Evolutionary conservation across 1,140 invertebrate genomes (phyloP).

Genomic region (Drosophila mojavensis): DNA sequence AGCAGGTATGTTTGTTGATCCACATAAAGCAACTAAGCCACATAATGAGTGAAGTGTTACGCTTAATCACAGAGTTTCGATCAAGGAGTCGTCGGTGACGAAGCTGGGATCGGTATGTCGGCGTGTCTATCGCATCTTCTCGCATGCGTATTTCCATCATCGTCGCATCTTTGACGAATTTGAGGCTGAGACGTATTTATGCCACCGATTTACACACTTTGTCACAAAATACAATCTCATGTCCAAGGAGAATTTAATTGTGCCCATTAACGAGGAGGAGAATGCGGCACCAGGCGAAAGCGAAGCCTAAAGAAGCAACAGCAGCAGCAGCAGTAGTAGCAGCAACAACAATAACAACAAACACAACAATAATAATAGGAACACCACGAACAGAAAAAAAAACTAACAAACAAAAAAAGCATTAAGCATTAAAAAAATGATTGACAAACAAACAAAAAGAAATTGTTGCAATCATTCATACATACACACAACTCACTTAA

Average conservation of each 20-base stretch:
- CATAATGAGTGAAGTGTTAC: constrained; percentile 51
- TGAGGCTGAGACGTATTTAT: constrained; percentile 97
- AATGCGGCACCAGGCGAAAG: constrained; percentile 88
- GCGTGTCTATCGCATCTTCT: constrained; percentile 99
- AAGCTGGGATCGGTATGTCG: constrained; percentile 99
- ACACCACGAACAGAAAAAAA: constrained; percentile 19
- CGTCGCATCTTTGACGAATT: constrained; percentile 98
- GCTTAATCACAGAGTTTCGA: constrained; percentile 92
- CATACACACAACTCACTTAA: constrained; percentile 47
- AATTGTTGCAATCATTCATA: constrained; percentile 43
- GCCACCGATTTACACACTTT: constrained; percentile 98
- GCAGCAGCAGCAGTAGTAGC: neutral
- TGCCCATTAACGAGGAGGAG: constrained; percentile 90
- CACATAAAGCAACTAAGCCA: constrained; percentile 23
- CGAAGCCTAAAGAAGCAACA: constrained; percentile 84
- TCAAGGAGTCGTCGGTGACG: constrained; percentile 99
- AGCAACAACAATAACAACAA: constrained; percentile 12
- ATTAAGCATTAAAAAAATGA: constrained; percentile 46
- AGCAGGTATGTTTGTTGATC: constrained; percentile 90
- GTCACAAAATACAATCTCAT: constrained; percentile 99
- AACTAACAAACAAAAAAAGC: constrained; percentile 27
- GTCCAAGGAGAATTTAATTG: constrained; percentile 99
- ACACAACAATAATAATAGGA: constrained; percentile 33
- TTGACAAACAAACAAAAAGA: constrained; percentile 32
- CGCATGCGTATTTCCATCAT: constrained; percentile 99